A percentile compares a stretch with the other conserved stretches of the same genome.
Conservation (phyloP, 2,888 invertebrate species). For the Dermolepida albohirtum region DNA sequence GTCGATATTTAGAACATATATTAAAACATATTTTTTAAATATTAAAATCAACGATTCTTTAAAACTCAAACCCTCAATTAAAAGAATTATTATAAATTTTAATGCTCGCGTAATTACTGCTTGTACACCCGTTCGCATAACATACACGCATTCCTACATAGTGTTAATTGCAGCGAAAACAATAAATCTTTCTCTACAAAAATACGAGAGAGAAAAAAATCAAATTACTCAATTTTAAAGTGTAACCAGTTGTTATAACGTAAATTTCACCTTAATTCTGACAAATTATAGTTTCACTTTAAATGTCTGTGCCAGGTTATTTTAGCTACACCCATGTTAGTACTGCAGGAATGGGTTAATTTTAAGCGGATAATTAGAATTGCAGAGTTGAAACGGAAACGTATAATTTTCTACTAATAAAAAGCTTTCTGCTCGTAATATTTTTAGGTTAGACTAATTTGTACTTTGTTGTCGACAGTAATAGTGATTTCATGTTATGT, state of each 20-base stretch:
- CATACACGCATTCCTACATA: background rate
- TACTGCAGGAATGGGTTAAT: conserved; percentile 27
- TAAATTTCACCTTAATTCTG: conserved; percentile 30
- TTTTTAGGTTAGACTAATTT: too few relatives aligned
- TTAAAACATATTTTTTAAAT: too few relatives aligned
- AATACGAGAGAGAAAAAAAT: conserved; percentile 11
- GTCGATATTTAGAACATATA: too few relatives aligned
- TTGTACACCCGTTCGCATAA: conserved; percentile 13
- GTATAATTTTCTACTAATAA: conserved; percentile 20
- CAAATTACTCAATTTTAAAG: conserved; percentile 31
- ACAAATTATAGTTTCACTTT: conserved; percentile 26
- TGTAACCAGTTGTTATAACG: conserved; percentile 27
- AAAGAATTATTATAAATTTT: conserved; percentile 8
- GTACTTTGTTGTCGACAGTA: too few relatives aligned
- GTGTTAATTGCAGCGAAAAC: conserved; percentile 29
- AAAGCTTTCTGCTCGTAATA: background rate
- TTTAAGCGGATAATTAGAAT: conserved; percentile 25
- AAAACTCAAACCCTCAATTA: too few relatives aligned
- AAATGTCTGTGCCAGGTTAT: conserved; percentile 9
- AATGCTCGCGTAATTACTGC: conserved; percentile 13
- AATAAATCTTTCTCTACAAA: conserved; percentile 21
- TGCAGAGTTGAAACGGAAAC: conserved; percentile 21
- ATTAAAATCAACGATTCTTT: too few relatives aligned
- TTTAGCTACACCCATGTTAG: conserved; percentile 27
- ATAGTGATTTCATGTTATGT: too few relatives aligned